Conservation (phyloP, 2,797 vertebrate genomes). For the Macroramphosus scolopax region DNA sequence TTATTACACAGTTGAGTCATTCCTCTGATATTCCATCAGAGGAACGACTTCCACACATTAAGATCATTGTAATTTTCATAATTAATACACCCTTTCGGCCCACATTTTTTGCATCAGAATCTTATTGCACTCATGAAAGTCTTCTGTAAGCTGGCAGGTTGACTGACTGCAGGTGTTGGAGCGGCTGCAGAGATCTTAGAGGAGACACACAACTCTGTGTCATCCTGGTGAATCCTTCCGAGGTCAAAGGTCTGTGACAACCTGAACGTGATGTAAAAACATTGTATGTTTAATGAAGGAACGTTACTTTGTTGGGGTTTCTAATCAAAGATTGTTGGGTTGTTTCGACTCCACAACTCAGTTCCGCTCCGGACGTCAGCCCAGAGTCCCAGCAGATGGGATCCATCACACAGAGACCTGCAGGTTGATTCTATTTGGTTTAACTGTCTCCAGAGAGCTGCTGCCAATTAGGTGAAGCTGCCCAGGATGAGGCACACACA, state of each 20-base stretch:
- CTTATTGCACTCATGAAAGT: conserved; percentile 24
- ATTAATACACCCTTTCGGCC: conserved; percentile 42
- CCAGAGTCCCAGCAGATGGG: conserved; percentile 56
- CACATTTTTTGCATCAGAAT: conserved; percentile 20
- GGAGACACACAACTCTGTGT: too few relatives aligned
- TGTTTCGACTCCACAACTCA: conserved; percentile 25
- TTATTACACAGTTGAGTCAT: conserved; percentile 41
- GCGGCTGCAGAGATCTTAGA: not conserved
- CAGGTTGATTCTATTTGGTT: conserved; percentile 39
- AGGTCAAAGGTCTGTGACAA: not conserved
- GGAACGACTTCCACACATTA: too few relatives aligned
- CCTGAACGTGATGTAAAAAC: not conserved
- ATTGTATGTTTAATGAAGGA: conserved; percentile 13
- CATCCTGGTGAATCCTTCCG: too few relatives aligned
- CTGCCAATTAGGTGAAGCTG: conserved; percentile 24
- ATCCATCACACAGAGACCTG: conserved; percentile 32
- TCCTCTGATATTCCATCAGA: too few relatives aligned
- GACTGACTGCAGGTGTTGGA: conserved; percentile 9
- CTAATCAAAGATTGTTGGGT: conserved; percentile 37
- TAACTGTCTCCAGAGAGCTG: conserved; percentile 35
- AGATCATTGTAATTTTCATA: conserved; percentile 49
- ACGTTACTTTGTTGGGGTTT: conserved; percentile 27
- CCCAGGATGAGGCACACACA: conserved; percentile 5
- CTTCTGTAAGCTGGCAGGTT: conserved; percentile 20
- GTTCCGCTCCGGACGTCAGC: conserved; percentile 26